These are phyloP conservation scores for Sebastiscus tertius DNA, from an alignment of 2,797 vertebrate species.

Conservation along the genomic window DNA sequence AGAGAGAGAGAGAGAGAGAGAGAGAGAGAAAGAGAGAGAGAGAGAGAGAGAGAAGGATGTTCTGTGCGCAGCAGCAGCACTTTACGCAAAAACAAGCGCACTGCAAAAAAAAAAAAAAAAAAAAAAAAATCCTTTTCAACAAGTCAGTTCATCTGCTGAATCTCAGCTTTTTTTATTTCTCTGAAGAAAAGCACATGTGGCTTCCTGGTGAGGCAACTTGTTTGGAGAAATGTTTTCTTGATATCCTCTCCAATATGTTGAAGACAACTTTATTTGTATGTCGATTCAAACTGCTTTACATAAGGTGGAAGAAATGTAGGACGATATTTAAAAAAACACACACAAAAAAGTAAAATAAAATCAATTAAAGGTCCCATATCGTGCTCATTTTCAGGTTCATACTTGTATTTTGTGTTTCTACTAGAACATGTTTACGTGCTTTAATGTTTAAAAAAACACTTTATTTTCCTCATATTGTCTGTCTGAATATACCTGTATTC, in stretches of 20 bases:
- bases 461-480: no score
- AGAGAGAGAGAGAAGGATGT: slow-evolving; percentile 22
- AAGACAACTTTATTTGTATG: background rate
- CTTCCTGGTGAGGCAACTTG: background rate
- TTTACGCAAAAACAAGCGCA: slow-evolving; percentile 63
- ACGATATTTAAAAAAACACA: background rate
- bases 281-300: background rate
- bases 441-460: no score
- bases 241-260: background rate
- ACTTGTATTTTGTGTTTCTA: no score
- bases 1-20: slow-evolving; percentile 22
- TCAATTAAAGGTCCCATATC: background rate
- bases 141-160: slow-evolving; percentile 27
- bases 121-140: slow-evolving; percentile 31
- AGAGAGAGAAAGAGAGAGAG: slow-evolving; percentile 29
- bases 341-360: background rate
- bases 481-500: no score
- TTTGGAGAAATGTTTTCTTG: background rate
- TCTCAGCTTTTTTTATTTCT: background rate
- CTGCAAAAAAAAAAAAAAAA: slow-evolving; percentile 50
- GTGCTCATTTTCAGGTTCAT: no score
- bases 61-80: slow-evolving; percentile 55
- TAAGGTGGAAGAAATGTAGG: background rate
- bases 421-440: no score
- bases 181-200: background rate